phyloP scores from a whole-genome alignment of 2,113 vertebrate species.

The Penelope pileata region DNA sequence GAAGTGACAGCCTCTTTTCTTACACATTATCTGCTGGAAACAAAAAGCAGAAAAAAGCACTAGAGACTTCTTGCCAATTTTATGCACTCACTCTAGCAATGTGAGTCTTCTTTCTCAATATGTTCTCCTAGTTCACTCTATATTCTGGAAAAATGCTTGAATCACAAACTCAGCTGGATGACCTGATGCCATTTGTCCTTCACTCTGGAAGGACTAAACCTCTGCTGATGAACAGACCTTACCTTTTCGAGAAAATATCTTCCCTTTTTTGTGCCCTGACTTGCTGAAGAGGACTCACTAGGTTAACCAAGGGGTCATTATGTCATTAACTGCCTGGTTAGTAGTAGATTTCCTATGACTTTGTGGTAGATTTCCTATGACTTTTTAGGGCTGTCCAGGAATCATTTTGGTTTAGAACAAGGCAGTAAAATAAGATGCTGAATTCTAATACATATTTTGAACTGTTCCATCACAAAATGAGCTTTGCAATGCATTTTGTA shows the following conservation, averaged over 20 bases:
- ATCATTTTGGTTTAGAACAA: neutral
- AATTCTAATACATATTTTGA: neutral
- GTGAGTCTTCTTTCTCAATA: neutral
- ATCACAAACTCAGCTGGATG: neutral
- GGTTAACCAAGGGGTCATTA: slow-evolving; percentile 21
- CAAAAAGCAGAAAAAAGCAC: neutral
- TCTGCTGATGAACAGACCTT: neutral
- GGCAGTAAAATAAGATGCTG: neutral
- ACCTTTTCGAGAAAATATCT: neutral
- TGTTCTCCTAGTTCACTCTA: neutral
- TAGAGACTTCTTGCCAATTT: neutral
- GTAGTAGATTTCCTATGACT: slow-evolving; percentile 3
- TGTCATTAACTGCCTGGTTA: slow-evolving; percentile 24
- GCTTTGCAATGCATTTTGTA: neutral
- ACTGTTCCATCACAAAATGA: neutral
- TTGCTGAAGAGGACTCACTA: slow-evolving; percentile 23
- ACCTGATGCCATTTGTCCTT: neutral
- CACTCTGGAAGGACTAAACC: neutral
- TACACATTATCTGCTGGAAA: neutral
- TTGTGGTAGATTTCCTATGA: slow-evolving; percentile 1
- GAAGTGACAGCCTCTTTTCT: neutral
- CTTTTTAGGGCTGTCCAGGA: neutral
- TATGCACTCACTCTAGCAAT: neutral
- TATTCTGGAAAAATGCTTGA: neutral
- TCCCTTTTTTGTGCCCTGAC: neutral